Percentiles rank a stretch among this genome's conserved stretches.
Evolutionary conservation across 2,113 vertebrate species (phyloP).

Genomic region (Galbula dea): DNA sequence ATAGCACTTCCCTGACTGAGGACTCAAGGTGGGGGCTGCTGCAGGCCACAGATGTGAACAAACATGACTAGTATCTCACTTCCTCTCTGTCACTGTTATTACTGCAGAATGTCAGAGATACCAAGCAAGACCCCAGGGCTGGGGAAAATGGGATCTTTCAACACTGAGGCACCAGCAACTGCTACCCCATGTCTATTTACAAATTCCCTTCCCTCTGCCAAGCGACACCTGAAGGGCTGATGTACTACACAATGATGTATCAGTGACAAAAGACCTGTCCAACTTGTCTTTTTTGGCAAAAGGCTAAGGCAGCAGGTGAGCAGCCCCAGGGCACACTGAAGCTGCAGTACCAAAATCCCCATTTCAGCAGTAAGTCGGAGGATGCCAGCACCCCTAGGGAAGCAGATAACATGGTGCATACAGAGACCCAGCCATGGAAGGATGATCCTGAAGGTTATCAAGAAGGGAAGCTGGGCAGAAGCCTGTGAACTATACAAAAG

Average conservation of each 20-base stretch:
- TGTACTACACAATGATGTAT: neutral
- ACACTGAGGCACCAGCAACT: accelerated
- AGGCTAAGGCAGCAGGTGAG: neutral
- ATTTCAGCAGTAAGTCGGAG: neutral
- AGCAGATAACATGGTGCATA: neutral
- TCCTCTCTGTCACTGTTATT: neutral
- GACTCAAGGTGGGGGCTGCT: neutral
- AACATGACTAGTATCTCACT: neutral
- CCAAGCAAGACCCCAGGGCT: neutral
- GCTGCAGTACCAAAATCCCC: neutral
- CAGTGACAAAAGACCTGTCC: neutral
- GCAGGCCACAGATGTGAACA: neutral
- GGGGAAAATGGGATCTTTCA: neutral
- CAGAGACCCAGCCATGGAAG: accelerated
- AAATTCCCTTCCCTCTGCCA: neutral
- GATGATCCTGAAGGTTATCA: neutral
- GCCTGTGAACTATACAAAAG: neutral
- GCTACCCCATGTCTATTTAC: neutral
- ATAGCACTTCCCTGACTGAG: neutral
- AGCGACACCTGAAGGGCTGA: neutral
- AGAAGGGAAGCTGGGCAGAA: neutral
- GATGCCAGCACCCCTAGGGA: neutral
- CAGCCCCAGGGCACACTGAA: accelerated
- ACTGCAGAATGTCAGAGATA: neutral
- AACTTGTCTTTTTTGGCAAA: neutral